phyloP scores from a whole-genome alignment of 2,113 vertebrate species.

The Hemiscyllium ocellatum region DNA sequence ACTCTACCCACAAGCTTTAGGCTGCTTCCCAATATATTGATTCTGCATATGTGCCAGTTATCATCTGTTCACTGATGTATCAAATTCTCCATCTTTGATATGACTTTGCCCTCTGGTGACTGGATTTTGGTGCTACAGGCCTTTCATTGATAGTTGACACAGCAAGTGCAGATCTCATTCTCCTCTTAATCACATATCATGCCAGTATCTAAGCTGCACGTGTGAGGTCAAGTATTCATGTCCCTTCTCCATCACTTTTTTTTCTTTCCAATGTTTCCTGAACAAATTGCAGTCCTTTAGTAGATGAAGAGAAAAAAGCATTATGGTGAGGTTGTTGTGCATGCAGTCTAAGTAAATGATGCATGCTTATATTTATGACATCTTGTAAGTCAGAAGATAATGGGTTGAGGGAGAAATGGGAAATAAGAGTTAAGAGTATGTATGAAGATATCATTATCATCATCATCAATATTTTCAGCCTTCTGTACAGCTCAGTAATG shows the following conservation, averaged over 20 bases:
- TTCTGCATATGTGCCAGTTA: too few species aligned
- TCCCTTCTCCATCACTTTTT: not conserved
- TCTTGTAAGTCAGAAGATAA: too few species aligned
- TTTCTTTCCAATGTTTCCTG: not conserved
- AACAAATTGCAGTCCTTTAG: not conserved
- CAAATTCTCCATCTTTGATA: too few species aligned
- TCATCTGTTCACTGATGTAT: too few species aligned
- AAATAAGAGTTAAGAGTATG: not conserved
- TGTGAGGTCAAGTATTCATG: not conserved
- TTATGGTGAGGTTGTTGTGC: too few species aligned
- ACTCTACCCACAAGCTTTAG: not conserved
- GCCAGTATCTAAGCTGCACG: not conserved
- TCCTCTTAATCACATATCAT: not conserved
- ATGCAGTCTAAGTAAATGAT: too few species aligned
- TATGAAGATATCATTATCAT: not conserved
- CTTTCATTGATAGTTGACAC: not conserved
- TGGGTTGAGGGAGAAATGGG: too few species aligned
- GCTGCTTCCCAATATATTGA: not conserved
- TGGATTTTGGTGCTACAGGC: not conserved
- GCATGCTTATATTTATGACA: too few species aligned
- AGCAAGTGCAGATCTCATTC: not conserved
- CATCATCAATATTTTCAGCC: not conserved
- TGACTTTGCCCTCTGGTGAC: not conserved
- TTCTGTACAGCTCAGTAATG: too few species aligned
- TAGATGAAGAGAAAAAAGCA: too few species aligned